Conservation (phyloP, 2,888 invertebrate genomes). For the Rapana venosa region DNA sequence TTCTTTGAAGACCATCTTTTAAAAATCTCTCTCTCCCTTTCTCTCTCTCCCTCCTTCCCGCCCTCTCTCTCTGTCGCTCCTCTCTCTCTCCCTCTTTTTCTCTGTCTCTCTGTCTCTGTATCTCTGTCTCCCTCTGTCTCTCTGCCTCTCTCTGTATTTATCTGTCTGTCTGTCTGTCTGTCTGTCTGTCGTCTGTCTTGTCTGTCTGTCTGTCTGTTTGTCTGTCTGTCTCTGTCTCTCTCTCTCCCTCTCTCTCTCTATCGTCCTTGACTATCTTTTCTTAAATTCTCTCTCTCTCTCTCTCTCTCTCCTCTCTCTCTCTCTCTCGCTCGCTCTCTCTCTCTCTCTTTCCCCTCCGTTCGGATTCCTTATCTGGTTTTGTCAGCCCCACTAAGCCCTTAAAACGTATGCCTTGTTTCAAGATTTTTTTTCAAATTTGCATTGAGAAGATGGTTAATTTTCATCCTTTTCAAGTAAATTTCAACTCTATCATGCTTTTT, state of each 20-base stretch:
- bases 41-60: not conserved
- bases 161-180: not conserved
- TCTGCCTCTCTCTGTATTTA: not conserved
- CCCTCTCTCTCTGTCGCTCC: not conserved
- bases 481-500: no score
- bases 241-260: slow-evolving; percentile 1
- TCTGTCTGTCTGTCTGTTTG: no score
- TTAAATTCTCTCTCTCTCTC: not conserved
- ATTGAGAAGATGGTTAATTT: no score
- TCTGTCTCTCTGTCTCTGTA: not conserved
- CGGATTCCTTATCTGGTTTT: not conserved
- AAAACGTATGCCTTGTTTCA: no score
- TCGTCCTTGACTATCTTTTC: no score
- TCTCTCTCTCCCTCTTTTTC: not conserved
- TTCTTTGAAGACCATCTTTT: not conserved
- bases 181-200: not conserved
- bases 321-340: not conserved
- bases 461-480: no score
- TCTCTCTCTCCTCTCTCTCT: not conserved
- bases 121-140: not conserved
- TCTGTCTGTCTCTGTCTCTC: not conserved
- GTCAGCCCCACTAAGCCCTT: no score
- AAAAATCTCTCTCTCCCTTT: not conserved
- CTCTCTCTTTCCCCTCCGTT: not conserved
- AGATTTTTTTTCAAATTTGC: no score